A percentile compares a stretch with the other conserved stretches of the same genome.
Evolutionary conservation across 2,888 invertebrate species (phyloP).

Genomic region (Ophion costatus): DNA sequence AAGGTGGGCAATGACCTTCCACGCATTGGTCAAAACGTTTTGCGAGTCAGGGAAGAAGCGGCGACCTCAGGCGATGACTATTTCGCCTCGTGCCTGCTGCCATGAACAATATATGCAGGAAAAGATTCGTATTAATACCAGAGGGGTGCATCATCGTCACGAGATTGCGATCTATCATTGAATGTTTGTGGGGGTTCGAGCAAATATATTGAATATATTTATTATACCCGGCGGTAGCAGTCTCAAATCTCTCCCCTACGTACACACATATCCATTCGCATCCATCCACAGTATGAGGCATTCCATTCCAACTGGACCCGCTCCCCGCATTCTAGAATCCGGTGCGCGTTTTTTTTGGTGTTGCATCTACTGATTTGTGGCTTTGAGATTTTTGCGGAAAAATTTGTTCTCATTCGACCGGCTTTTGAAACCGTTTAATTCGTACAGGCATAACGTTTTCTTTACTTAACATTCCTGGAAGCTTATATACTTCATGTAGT

Average conservation of each 20-base stretch:
- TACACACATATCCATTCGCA: constrained; percentile 22
- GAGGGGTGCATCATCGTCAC: constrained; percentile 65
- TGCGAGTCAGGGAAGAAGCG: not conserved
- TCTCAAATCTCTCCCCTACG: constrained; percentile 63
- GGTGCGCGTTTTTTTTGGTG: not conserved
- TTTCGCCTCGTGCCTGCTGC: constrained; percentile 6
- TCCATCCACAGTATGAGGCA: constrained; percentile 21
- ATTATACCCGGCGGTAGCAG: constrained; percentile 77
- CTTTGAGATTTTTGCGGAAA: not conserved
- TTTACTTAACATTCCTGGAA: too few species aligned
- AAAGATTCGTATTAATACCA: constrained; percentile 41
- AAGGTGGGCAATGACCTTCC: constrained; percentile 1
- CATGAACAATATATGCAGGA: constrained; percentile 14
- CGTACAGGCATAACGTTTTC: too few species aligned
- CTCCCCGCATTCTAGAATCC: not conserved
- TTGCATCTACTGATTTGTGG: not conserved
- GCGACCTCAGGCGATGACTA: constrained; percentile 24
- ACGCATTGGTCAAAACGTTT: constrained; percentile 22
- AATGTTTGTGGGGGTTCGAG: constrained; percentile 80
- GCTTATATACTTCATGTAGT: too few species aligned
- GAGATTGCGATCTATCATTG: constrained; percentile 82
- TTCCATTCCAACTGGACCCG: constrained; percentile 8
- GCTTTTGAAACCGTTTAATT: too few species aligned
- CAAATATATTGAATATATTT: constrained; percentile 83
- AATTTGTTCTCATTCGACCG: not conserved